phyloP scores from a whole-genome alignment of 2,797 vertebrate species.

The Ispidina picta region DNA sequence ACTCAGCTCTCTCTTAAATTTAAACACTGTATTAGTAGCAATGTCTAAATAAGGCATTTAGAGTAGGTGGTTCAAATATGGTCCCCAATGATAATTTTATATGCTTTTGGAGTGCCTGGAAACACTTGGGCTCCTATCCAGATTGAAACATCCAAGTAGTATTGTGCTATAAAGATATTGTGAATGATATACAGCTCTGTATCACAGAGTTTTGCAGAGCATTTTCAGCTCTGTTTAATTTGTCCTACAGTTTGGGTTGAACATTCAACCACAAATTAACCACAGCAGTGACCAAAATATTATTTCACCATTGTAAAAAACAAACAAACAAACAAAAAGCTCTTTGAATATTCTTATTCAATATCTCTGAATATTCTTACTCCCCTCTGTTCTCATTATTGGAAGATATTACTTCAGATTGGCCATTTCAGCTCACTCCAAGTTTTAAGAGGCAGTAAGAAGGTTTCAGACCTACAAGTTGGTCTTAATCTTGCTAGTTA shows the following conservation, averaged over 20 bases:
- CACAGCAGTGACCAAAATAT: neutral
- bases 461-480: neutral
- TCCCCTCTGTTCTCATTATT: neutral
- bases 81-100: neutral
- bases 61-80: constrained; percentile 54
- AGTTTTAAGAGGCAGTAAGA: neutral
- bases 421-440: neutral
- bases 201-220: neutral
- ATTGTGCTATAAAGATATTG: constrained; percentile 29
- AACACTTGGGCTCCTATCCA: constrained; percentile 52
- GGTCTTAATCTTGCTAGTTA: neutral
- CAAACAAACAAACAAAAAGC: too few species aligned
- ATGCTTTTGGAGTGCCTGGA: constrained; percentile 43
- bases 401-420: neutral
- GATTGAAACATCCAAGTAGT: constrained; percentile 20
- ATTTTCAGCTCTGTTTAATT: constrained; percentile 35
- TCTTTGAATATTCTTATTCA: neutral
- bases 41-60: constrained; percentile 40
- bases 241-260: neutral
- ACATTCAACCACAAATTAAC: neutral
- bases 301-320: neutral
- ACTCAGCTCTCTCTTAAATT: constrained; percentile 28
- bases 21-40: constrained; percentile 25
- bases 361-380: neutral
- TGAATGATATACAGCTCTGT: constrained; percentile 26